Evolutionary conservation across 2,888 invertebrate species (phyloP), one percentile per base, ranked within the genome.

Genomic region (Eugnorisma glareosa): DNA sequence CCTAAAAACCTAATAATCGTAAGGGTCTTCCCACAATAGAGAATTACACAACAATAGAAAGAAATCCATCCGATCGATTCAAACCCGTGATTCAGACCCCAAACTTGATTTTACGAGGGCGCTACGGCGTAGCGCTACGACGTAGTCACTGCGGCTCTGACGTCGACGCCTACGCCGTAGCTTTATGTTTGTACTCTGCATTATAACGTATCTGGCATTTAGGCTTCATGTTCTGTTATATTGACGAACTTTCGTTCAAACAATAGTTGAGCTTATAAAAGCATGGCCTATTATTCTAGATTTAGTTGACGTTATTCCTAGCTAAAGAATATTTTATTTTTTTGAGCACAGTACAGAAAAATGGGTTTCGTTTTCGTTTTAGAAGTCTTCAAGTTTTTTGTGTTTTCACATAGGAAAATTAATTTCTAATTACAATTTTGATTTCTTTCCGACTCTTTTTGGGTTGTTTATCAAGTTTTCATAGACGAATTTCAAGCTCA

Each of bases 81-180:
- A 64, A 28, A 73, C 61, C 69, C 24, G 37, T 69, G 48, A 69
- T 43, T 75, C 78, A 73, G 61, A 73, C 71, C 77, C 13, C 43
- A n/a, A 40, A 73, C 51, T 68, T 59, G 54, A 68, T 71, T 59
- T 73, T 51, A 67, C 35, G 43, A 71, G 74, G 67, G 66, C 51
- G 73, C 84, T 87, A 87, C 85, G 85, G 15, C 84, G 89, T 89
- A 88, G 88, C 73, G n/a, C 89, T 88, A 86, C 88, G 86, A 28
- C 86, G 86, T 85, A 85, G 84, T 66, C 35, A 74, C 67, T 72
- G 69, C 71, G 77, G 71, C 75, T 64, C 48, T 70, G 85, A 67
- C 70, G 28, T 86, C 82, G 86, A 28, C 76, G 77, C 68, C 89
- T 90, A 90, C 90, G 86, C 40, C 84, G 89, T 87, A 90, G 89